A percentile compares a stretch with the other conserved stretches of the same genome.
phyloP scores from a whole-genome alignment of 2,113 vertebrate species.

The Anthoscopus minutus region DNA sequence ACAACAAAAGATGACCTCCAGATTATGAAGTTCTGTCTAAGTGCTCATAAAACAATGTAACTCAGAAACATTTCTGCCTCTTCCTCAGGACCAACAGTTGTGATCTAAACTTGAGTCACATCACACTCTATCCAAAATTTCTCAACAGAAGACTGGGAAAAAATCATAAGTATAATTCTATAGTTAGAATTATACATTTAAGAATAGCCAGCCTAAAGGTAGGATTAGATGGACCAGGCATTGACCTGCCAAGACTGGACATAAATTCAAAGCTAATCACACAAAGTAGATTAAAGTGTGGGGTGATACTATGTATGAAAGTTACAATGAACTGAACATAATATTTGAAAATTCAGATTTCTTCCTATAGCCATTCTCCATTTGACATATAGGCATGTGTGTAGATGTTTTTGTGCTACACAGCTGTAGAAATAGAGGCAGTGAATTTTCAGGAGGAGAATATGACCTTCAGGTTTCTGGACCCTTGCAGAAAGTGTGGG shows the following conservation, averaged over 20 bases:
- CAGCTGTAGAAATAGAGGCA: not conserved
- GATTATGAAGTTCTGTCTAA: not conserved
- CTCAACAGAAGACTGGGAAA: not conserved
- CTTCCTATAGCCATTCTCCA: not conserved
- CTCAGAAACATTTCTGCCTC: not conserved
- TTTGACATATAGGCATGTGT: fast-evolving
- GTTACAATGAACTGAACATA: not conserved
- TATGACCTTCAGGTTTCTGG: not conserved
- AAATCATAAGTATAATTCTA: not conserved
- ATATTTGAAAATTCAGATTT: not conserved
- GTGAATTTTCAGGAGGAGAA: not conserved
- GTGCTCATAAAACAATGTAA: not conserved
- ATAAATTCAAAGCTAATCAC: not conserved
- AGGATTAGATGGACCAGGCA: not conserved
- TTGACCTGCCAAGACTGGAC: not conserved
- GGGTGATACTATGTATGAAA: not conserved
- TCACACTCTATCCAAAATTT: not conserved
- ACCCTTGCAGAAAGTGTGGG: not conserved
- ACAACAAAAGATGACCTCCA: not conserved
- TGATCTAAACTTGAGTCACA: not conserved
- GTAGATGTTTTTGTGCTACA: not conserved
- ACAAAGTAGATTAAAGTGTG: not conserved
- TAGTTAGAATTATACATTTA: too few relatives aligned
- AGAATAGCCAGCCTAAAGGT: not conserved
- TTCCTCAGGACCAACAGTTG: not conserved